Base-by-base conservation (phyloP, 2,113 vertebrate genomes). In the Lagopus leucura region DNA sequence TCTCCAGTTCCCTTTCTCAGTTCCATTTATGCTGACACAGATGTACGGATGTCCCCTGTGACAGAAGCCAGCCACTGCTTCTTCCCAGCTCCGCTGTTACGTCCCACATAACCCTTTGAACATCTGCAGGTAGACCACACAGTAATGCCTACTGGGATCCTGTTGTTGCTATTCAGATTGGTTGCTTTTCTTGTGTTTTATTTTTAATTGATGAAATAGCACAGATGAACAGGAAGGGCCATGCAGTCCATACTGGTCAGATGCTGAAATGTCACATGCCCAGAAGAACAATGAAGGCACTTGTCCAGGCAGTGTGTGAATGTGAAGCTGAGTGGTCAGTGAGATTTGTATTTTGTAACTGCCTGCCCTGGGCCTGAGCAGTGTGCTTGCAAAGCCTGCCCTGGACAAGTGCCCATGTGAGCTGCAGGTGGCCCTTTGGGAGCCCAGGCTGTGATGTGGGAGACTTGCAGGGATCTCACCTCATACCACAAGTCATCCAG, bases 401-500 rank as follows among this genome's bases (percentile, higher is more conserved):
- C 38, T 4, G 17, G 11, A 7, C 14, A 8, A 10, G 19, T 1
- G 2, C 30, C 15, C 2, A 30, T 3, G 8, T 45, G 7, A 38
- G 27, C 50, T 66, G 28, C 2, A 9, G 67, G 8, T 48, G 45
- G 22, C 28, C 80, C n/a, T 22, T 54, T 0, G 0, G 6, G 32
- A 66, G 27, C 30, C 28, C 30, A 18, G 16, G 54, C 54, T n/a
- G 55, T 11, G 64, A 32, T 6, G 11, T 30, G 28, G 64, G 28
- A 45, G 28, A 8, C 30, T 3, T 21, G 4, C 5, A 19, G 28
- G 28, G 19, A 21, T 42, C 64, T 19, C 8, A 20, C 42, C 40
- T 47, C 5, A 0, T 0, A 1, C 27, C 32, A n/a, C 21, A 0
- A 1, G 7, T 10, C 32, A 20, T 36, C n/a, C 0, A 0, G 8